Conservation (phyloP, 2,113 vertebrate species). For the Psammodynastes pulverulentus region DNA sequence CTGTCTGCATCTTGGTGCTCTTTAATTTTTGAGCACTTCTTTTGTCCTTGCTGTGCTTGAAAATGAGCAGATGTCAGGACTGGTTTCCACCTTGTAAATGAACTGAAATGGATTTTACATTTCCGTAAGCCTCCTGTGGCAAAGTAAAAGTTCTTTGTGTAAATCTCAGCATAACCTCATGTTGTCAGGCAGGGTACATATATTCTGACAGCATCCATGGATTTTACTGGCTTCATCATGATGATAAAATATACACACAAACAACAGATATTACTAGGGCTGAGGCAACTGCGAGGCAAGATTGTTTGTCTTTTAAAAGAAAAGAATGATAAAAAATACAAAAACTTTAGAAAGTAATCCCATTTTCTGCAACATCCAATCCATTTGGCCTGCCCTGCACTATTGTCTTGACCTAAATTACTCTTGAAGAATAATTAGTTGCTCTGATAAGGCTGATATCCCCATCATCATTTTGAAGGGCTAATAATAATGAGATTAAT, state of each 20-base stretch:
- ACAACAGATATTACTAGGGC: neutral
- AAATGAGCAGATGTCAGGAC: neutral
- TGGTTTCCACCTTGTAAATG: conserved; percentile 3
- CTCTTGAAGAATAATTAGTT: neutral
- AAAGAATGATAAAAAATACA: neutral
- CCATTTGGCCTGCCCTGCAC: neutral
- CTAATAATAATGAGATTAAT: neutral
- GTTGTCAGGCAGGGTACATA: neutral
- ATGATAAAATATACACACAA: neutral
- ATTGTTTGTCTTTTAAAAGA: neutral
- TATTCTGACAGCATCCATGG: neutral
- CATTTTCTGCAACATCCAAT: neutral
- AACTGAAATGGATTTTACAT: conserved; percentile 13
- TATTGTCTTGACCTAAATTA: neutral
- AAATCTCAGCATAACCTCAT: conserved; percentile 2
- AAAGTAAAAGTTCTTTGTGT: conserved; percentile 12
- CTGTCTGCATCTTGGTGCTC: neutral
- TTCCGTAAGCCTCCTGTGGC: neutral
- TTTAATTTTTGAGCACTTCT: conserved; percentile 27
- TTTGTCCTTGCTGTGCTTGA: neutral
- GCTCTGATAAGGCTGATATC: neutral
- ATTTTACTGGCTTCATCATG: neutral
- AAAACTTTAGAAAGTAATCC: neutral
- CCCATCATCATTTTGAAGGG: neutral
- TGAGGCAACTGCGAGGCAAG: neutral